Evolutionary conservation across 2,113 vertebrate genomes (phyloP).

Genomic region (Pontoporia blainvillei): DNA sequence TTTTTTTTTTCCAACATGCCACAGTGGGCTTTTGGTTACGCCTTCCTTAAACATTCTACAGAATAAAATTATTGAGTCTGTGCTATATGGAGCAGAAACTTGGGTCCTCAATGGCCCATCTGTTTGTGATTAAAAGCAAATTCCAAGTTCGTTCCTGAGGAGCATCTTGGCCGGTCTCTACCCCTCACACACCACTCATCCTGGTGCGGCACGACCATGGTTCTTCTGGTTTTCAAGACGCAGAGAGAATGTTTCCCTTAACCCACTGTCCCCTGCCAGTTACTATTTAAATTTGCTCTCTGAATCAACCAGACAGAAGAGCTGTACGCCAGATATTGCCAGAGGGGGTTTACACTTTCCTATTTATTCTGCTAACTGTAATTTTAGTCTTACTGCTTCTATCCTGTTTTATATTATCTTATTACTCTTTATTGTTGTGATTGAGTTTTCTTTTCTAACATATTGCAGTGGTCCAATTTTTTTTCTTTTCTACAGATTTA

Average conservation of each 20-base stretch:
- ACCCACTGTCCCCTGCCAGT: rapidly evolving
- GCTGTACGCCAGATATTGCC: neutral
- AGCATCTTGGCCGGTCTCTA: neutral
- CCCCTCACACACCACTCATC: neutral
- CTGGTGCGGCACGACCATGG: rapidly evolving
- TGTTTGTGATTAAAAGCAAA: neutral
- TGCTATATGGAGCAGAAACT: neutral
- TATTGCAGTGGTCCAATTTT: neutral
- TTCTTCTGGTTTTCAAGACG: neutral
- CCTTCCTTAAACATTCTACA: neutral
- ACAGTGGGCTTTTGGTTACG: neutral
- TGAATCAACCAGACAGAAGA: neutral
- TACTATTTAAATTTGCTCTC: neutral
- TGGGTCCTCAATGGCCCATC: neutral
- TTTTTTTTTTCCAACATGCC: neutral
- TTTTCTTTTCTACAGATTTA: neutral
- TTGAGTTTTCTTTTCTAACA: neutral
- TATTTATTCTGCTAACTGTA: neutral
- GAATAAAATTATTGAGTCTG: neutral
- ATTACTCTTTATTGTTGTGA: neutral
- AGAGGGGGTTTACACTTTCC: neutral
- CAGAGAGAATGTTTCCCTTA: neutral
- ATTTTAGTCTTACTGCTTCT: neutral
- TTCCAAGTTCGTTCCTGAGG: neutral
- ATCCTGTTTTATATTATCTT: neutral